Base-by-base conservation (phyloP, 2,888 invertebrate genomes). In the Gastrophysa polygoni region DNA sequence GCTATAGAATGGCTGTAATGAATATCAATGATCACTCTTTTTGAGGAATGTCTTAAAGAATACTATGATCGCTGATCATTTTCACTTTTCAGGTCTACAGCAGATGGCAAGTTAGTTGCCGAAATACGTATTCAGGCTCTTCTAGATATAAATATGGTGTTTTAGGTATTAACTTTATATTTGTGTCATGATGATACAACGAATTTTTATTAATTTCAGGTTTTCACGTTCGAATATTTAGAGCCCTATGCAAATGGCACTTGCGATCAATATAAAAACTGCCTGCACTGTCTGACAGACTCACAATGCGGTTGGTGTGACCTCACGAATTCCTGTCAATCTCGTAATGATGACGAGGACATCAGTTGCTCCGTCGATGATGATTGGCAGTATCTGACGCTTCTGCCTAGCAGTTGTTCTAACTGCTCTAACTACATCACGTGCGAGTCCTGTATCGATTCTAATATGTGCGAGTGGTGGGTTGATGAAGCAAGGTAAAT, bases 291-390 rank as follows among this genome's bases (percentile, higher is more conserved):
- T 77, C 83, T 96, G 57, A 90, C 92, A 0, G 96, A 96, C 80
- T 90, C 92, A 0, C 87, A 90, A 14, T 97, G 97, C 77, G 95
- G 95, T 1, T 97, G 97, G 96, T 97, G 96, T 77, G 91, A 92
- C 65, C 78, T 90, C 8, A 89, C 87, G n/a, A 83, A 86, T 67
- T 83, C 85, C 50, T 94, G 93, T 78, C 85, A 93, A 68, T 82
- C 88, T 5, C 85, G 92, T 29, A 81, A 84, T 11, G 83, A 86
- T 0, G 89, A 92, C 71, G 92, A 93, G 78, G 87, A 84, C 3
- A 82, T 84, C 43, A 85, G 82, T 44, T 91, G 91, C 73, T 54
- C 66, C 10, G 77, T 80, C 5, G 83, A 83, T 43, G 84, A 85
- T 10, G 86, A 87, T 59, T 93, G 92, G 92, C 86, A 91, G 61